Evolutionary conservation across 2,888 invertebrate species (phyloP).

Genomic region (Dicranocentrus wangi): DNA sequence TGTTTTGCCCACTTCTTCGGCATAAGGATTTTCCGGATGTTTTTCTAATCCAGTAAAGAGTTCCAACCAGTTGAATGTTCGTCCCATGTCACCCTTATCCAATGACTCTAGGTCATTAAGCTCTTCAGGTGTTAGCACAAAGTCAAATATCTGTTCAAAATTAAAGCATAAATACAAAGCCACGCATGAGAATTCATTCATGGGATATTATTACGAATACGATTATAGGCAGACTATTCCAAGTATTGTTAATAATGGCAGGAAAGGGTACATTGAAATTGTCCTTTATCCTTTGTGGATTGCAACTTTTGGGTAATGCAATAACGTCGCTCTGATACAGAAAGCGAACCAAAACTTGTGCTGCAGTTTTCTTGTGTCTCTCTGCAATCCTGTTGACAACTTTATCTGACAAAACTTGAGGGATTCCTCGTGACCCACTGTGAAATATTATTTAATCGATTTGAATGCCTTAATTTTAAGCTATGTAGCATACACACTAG

Average conservation of each 20-base stretch:
- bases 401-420: conserved; percentile 72
- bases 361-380: conserved; percentile 81
- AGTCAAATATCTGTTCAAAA: conserved; percentile 79
- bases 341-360: conserved; percentile 85
- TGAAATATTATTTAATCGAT: too few species aligned
- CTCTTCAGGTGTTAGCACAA: conserved; percentile 80
- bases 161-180: too few species aligned
- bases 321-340: conserved; percentile 83
- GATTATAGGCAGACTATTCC: too few species aligned
- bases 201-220: too few species aligned
- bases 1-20: too few species aligned
- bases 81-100: conserved; percentile 80
- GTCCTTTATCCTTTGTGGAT: conserved; percentile 81
- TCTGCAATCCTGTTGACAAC: conserved; percentile 74
- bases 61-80: conserved; percentile 77
- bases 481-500: too few species aligned
- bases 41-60: conserved; percentile 45
- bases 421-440: conserved; percentile 57
- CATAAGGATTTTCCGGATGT: conserved; percentile 55
- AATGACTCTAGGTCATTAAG: conserved; percentile 79
- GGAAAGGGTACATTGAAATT: conserved; percentile 84
- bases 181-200: too few species aligned
- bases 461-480: too few species aligned
- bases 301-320: conserved; percentile 89
- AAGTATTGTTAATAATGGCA: too few species aligned